phyloP scores from a whole-genome alignment of 2,888 invertebrate genomes.

The Iphiclides podalirius region DNA sequence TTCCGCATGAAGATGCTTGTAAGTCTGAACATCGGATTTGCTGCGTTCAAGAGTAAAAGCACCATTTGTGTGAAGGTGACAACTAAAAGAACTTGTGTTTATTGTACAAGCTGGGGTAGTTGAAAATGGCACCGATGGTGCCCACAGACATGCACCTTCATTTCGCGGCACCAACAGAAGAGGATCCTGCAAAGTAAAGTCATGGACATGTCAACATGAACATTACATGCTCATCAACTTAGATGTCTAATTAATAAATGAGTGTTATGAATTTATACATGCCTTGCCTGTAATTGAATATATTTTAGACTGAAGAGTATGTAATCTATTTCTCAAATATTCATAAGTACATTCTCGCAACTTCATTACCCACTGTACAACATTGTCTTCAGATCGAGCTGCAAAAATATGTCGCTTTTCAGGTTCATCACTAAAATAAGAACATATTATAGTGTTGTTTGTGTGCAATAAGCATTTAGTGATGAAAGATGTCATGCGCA shows the following conservation, averaged over 20 bases:
- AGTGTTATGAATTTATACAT: too few relatives aligned
- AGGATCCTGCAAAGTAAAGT: conserved; percentile 68
- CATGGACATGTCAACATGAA: too few relatives aligned
- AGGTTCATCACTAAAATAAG: conserved; percentile 73
- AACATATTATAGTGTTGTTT: neutral
- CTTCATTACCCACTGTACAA: conserved; percentile 85
- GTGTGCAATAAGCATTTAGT: too few relatives aligned
- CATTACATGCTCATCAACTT: too few relatives aligned
- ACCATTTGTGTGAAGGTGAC: conserved; percentile 67
- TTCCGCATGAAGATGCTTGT: conserved; percentile 48
- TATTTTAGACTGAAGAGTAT: conserved; percentile 83
- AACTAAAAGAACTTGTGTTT: conserved; percentile 66
- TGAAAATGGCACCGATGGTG: conserved; percentile 67
- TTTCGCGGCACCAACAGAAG: conserved; percentile 81
- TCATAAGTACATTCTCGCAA: conserved; percentile 86
- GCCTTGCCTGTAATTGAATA: conserved; percentile 85
- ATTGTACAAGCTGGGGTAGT: conserved; percentile 64
- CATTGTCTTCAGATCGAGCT: conserved; percentile 84
- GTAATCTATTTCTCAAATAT: conserved; percentile 82
- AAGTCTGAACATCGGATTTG: conserved; percentile 68
- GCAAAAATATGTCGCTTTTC: conserved; percentile 86
- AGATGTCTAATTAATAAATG: too few relatives aligned
- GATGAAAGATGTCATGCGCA: too few relatives aligned
- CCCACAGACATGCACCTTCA: conserved; percentile 77
- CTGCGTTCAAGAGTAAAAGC: conserved; percentile 68